Base-by-base conservation (phyloP, 2,113 vertebrate genomes). In the Trinectes maculatus region DNA sequence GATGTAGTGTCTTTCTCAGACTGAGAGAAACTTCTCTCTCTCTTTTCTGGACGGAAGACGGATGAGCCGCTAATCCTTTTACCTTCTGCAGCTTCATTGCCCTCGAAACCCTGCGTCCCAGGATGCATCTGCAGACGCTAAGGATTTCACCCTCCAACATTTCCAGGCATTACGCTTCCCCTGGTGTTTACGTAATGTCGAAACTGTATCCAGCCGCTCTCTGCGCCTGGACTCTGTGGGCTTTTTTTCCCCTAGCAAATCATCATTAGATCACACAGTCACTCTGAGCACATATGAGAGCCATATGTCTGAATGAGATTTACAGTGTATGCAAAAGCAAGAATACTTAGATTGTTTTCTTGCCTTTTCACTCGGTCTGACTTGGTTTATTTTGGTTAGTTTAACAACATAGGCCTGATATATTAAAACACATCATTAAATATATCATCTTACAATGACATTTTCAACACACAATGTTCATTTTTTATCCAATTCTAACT, bases 251-350 rank as follows among this genome's bases (percentile, higher is more conserved):
- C 62, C 77, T 65, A 44, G 28, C 37, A 33, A 42, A 46, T 68
- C 28, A 21, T 71, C 69, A 36, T 59, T 61, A 67, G 46, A 64
- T 57, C 9, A 11, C 53, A 60, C 18, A 54, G 52, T 40, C 43
- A 21, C 39, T 31, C n/a, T 4, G 40, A 53, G 26, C 53, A 72
- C 53, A 83, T 78, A 42, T 2, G 62, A 83, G 18, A 42, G 69
- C 79, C 87, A 81, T 57, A 77, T 87, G 85, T 85, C 66, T 43
- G 51, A 25, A 37, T 4, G 39, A 21, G 58, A 54, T 74, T 62
- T 60, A 74, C 28, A 49, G 61, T 8, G 39, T 49, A 59, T 31
- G 37, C 24, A 39, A 56, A 63, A 25, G 44, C 37, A 63, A 28
- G 3, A 40, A 47, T 40, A 47, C 34, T 68, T n/a, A 25, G 31